Conservation (phyloP, 2,888 invertebrate genomes). For the Folsomia manolachei region DNA sequence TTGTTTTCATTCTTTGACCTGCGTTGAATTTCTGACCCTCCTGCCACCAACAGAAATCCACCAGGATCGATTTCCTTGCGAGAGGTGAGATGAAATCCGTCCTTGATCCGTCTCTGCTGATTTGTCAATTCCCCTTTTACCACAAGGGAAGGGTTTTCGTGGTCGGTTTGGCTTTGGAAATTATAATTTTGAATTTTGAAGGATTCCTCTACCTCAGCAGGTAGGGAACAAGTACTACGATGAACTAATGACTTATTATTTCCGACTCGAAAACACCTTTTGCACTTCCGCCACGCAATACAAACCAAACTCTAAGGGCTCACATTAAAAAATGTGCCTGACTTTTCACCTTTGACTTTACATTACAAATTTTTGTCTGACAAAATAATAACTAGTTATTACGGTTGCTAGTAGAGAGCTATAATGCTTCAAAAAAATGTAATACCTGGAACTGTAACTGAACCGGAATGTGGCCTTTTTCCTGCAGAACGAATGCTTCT, state of each 20-base stretch:
- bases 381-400: background rate
- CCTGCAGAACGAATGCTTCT: background rate
- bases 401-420: background rate
- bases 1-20: background rate
- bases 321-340: no score
- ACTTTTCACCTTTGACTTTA: no score
- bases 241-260: background rate
- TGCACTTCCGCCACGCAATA: background rate
- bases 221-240: background rate
- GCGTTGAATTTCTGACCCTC: background rate
- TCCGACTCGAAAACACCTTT: background rate
- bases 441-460: background rate
- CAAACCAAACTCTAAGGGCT: no score
- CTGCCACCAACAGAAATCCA: background rate
- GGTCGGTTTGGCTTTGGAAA: no score
- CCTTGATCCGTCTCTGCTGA: no score
- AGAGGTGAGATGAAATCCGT: no score
- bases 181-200: background rate
- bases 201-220: background rate
- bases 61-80: no score
- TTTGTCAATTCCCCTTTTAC: no score
- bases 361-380: background rate
- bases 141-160: no score
- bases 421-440: no score
- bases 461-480: background rate